A percentile compares a stretch with the other conserved stretches of the same genome.
These are phyloP conservation scores for Heliconius hermathena DNA, from an alignment of 1,140 invertebrate genomes.

Conservation along the genomic window DNA sequence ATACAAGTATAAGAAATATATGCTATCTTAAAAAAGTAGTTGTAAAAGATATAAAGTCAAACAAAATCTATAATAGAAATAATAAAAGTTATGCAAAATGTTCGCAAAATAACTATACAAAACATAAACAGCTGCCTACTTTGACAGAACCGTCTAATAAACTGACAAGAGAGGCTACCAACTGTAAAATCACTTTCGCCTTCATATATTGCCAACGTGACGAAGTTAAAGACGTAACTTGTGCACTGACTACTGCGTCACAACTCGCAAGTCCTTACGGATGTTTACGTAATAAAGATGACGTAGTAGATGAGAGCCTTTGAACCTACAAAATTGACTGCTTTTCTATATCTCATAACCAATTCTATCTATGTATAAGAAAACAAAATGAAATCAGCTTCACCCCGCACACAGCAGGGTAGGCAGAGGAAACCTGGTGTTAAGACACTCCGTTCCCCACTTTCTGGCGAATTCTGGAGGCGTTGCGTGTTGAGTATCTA, in stretches of 20 bases:
- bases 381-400: too few relatives aligned
- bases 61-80: conserved; percentile 42
- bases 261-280: conserved; percentile 16
- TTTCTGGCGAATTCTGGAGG: too few relatives aligned
- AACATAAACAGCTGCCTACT: conserved; percentile 79
- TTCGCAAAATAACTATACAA: conserved; percentile 80
- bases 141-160: conserved; percentile 75
- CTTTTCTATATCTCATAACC: background rate
- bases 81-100: conserved; percentile 73
- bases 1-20: conserved; percentile 60
- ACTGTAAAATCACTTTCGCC: conserved; percentile 69
- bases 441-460: too few relatives aligned
- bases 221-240: conserved; percentile 34
- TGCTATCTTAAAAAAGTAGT: conserved; percentile 62
- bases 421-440: too few relatives aligned
- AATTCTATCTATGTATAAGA: background rate
- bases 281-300: conserved; percentile 2
- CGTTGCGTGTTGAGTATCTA: too few relatives aligned
- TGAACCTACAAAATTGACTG: background rate
- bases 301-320: background rate
- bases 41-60: conserved; percentile 67
- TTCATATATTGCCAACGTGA: conserved; percentile 51
- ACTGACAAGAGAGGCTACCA: conserved; percentile 73
- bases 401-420: too few relatives aligned
- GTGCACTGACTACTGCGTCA: conserved; percentile 15